Evolutionary conservation across 2,113 vertebrate genomes (phyloP).

Genomic region (Protobothrops flavoviridis): DNA sequence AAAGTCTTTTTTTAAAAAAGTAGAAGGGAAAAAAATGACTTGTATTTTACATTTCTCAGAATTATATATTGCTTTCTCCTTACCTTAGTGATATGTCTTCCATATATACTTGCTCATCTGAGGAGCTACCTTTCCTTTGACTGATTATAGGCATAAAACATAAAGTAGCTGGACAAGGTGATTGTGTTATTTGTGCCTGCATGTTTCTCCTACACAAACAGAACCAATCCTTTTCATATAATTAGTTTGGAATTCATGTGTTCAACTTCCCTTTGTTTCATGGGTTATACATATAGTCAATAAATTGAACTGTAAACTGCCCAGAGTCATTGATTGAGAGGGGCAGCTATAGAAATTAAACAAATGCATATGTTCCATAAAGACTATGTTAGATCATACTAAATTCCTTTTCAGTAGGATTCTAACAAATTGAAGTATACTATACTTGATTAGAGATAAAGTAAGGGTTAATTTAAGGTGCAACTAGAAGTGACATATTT

Average conservation of each 20-base stretch:
- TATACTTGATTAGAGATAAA: background rate
- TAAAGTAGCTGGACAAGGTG: background rate
- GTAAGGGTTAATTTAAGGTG: background rate
- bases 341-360: background rate
- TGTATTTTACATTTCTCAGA: background rate
- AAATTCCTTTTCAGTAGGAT: background rate
- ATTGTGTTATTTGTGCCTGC: background rate
- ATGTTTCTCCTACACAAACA: background rate
- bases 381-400: background rate
- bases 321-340: background rate
- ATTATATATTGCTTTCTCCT: background rate
- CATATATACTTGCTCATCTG: background rate
- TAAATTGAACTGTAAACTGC: background rate
- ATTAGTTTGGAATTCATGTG: background rate
- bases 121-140: background rate
- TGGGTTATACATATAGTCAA: background rate
- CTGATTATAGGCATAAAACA: background rate
- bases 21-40: background rate
- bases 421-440: background rate
- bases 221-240: background rate
- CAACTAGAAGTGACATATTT: background rate
- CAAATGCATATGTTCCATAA: background rate
- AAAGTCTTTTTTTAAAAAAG: background rate
- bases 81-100: background rate
- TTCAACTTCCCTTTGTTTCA: background rate